phyloP scores from a whole-genome alignment of 2,113 vertebrate species.

The Takifugu flavidus region DNA sequence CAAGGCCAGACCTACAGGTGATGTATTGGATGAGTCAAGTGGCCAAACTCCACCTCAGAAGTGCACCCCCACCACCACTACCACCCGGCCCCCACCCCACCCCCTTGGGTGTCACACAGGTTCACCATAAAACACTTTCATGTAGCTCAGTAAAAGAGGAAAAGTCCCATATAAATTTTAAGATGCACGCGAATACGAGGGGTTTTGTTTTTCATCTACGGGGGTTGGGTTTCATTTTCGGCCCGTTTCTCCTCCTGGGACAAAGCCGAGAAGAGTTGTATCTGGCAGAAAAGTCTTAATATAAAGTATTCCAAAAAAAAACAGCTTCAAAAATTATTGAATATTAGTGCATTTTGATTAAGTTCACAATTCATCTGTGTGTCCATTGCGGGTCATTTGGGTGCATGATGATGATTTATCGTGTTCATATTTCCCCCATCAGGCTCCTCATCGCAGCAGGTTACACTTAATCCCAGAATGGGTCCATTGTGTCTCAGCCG shows the following conservation, averaged over 20 bases:
- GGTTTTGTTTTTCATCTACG: slow-evolving; percentile 44
- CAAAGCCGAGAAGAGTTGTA: not conserved
- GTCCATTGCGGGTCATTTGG: no score
- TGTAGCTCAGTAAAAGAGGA: slow-evolving; percentile 37
- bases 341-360: no score
- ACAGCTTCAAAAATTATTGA: no score
- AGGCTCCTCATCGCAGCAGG: no score
- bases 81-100: no score
- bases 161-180: slow-evolving; percentile 35
- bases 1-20: slow-evolving; percentile 58
- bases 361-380: no score
- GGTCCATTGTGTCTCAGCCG: not conserved
- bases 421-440: no score
- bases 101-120: slow-evolving; percentile 32
- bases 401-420: no score
- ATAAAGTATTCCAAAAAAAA: no score
- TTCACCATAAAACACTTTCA: slow-evolving; percentile 64
- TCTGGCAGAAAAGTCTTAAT: no score
- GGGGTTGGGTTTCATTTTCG: slow-evolving; percentile 34
- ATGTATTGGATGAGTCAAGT: slow-evolving; percentile 58
- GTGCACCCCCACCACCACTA: slow-evolving; percentile 21
- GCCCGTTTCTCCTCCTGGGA: slow-evolving; percentile 12
- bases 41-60: slow-evolving; percentile 43
- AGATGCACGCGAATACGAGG: slow-evolving; percentile 19
- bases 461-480: no score